A percentile compares a stretch with the other conserved stretches of the same genome.
These are phyloP conservation scores for Luperina nickerlii DNA, from an alignment of 2,888 invertebrate species.

Conservation along the genomic window DNA sequence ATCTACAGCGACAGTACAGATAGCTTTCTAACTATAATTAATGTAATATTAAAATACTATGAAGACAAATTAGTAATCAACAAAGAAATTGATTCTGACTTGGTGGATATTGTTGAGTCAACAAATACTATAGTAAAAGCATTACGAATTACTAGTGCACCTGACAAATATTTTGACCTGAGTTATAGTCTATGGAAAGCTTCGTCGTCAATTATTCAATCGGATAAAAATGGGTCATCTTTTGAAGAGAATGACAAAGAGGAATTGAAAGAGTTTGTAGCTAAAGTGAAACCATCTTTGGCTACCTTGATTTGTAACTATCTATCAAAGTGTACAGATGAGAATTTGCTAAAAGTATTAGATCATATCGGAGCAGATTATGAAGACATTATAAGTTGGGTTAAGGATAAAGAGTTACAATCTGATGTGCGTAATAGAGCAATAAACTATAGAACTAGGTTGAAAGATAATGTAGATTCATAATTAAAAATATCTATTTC, in stretches of 20 bases:
- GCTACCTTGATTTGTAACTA: constrained; percentile 79
- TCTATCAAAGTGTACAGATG: constrained; percentile 78
- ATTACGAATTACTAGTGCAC: constrained; percentile 73
- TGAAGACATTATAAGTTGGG: constrained; percentile 75
- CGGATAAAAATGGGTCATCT: constrained; percentile 73
- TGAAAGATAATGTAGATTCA: constrained; percentile 79
- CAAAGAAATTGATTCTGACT: constrained; percentile 82
- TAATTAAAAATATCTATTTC: constrained; percentile 67
- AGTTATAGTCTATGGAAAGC: constrained; percentile 83
- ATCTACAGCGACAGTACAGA: constrained; percentile 75
- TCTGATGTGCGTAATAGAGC: constrained; percentile 74
- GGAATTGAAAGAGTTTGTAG: constrained; percentile 75
- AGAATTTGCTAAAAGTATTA: constrained; percentile 74
- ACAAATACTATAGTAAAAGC: constrained; percentile 76
- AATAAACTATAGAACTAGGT: constrained; percentile 76
- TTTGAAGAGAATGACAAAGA: constrained; percentile 80
- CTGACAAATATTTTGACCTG: constrained; percentile 78
- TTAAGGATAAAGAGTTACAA: constrained; percentile 73
- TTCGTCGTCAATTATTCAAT: constrained; percentile 71
- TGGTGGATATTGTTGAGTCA: constrained; percentile 82
- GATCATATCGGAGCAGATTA: constrained; percentile 77
- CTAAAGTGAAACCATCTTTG: constrained; percentile 77
- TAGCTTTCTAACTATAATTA: constrained; percentile 76
- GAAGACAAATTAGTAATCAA: constrained; percentile 80
- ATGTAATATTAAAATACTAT: constrained; percentile 79